Base-by-base conservation (phyloP, 2,797 vertebrate species). In the Sitta carolinensis region DNA sequence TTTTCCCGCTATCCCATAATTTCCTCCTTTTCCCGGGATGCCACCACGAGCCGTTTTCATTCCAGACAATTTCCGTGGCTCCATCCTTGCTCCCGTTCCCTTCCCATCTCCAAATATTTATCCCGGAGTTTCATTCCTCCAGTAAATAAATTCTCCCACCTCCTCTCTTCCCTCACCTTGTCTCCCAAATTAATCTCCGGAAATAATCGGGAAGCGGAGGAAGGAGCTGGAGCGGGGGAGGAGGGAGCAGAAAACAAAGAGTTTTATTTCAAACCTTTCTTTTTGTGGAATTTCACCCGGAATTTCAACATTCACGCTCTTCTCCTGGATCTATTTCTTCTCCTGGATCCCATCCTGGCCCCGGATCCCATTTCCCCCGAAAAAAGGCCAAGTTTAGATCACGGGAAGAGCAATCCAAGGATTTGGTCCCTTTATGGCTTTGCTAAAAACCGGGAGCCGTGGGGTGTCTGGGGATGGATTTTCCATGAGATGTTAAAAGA, bases 21-120 rank as follows among this genome's bases (percentile, higher is more conserved):
- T 87, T 40, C 14, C 42, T 61, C 61, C 40, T 32, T 57, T 67
- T 38, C 62, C 76, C 3, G 1, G 50, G 51, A 55, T 40, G 29
- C 64, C n/a, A 1, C 29, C 47, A 11, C 8, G 62, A 50, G 8
- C 3, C 2, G 3, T 76, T 94, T 80, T 69, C 51, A 22, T 22
- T 50, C 78, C 4, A 3, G 12, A 40, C 19, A 0, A 27, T 30
- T 90, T 62, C 62, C 21, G 30, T 52, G 11, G 40, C 27, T 29
- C 64, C n/a, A 69, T 91, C 34, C 64, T 88, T 42, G 1, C 27
- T 61, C 58, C 54, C n/a, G 5, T 64, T 86, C 59, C n/a, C 40
- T 36, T 74, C 58, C 5, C 1, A 5, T 55, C 87, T 81, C 80
- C 66, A 76, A 95, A 90, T 93, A 88, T 90, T 94, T 94, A 90